Evolutionary conservation across 2,113 vertebrate genomes (phyloP).

Genomic region (Myotis davidii): DNA sequence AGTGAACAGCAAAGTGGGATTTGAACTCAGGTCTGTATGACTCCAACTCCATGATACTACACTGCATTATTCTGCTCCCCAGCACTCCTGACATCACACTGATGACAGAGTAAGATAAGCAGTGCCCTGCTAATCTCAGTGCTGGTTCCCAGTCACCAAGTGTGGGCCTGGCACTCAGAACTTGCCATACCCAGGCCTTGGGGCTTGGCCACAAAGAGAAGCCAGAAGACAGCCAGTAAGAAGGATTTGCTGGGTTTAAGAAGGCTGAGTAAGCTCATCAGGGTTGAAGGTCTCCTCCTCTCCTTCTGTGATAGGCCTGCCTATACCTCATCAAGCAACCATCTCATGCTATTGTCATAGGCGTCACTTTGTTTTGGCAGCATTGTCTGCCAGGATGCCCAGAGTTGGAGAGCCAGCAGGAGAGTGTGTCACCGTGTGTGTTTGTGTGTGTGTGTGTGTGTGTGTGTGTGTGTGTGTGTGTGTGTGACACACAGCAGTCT

Average conservation of each 20-base stretch:
- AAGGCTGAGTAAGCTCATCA: neutral
- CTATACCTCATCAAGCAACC: slow-evolving; percentile 2
- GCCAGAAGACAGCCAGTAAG: neutral
- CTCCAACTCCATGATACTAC: neutral
- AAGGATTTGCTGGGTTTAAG: neutral
- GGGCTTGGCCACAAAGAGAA: neutral
- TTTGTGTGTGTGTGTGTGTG: neutral
- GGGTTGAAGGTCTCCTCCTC: slow-evolving; percentile 27
- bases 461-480: neutral
- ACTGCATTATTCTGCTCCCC: neutral
- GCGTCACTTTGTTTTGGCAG: slow-evolving; percentile 64
- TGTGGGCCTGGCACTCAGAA: neutral
- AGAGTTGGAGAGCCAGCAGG: slow-evolving; percentile 36
- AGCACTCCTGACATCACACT: neutral
- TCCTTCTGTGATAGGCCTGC: slow-evolving; percentile 45
- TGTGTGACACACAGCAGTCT: neutral
- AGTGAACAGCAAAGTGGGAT: neutral
- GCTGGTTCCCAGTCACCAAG: neutral
- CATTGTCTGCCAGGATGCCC: slow-evolving; percentile 35
- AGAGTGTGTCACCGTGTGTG: neutral
- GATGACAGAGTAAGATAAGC: neutral
- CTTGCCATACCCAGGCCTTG: neutral
- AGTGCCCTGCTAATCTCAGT: neutral
- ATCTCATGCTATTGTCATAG: slow-evolving; percentile 64
- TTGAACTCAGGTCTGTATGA: neutral